These are phyloP conservation scores for Protonemura montana DNA, from an alignment of 2,888 invertebrate genomes.

Conservation along the genomic window DNA sequence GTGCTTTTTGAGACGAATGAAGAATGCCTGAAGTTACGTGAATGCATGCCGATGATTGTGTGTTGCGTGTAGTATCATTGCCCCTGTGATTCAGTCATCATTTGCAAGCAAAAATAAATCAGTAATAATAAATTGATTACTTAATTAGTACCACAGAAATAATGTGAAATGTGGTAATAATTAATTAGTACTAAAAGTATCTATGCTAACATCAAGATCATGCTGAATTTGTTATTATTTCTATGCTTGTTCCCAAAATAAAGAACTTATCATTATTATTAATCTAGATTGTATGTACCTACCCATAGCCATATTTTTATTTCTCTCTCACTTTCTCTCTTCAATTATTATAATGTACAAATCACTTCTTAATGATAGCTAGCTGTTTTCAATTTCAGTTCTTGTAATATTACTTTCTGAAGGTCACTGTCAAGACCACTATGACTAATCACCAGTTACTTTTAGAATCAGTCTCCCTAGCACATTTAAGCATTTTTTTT, in stretches of 20 bases:
- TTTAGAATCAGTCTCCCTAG: too few relatives aligned
- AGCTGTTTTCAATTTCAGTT: background rate
- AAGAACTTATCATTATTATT: slow-evolving; percentile 47
- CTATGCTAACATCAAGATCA: slow-evolving; percentile 26
- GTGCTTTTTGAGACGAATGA: slow-evolving; percentile 38
- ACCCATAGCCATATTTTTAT: background rate
- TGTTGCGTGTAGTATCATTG: slow-evolving; percentile 40
- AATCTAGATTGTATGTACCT: slow-evolving; percentile 9
- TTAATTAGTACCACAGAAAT: background rate
- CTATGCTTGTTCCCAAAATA: slow-evolving; percentile 51
- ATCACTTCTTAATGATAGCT: background rate
- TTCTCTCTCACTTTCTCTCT: background rate
- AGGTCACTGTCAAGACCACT: background rate
- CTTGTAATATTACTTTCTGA: background rate
- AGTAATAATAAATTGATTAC: slow-evolving; percentile 36
- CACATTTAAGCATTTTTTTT: too few relatives aligned
- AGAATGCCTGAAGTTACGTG: slow-evolving; percentile 18
- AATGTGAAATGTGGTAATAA: slow-evolving; percentile 1
- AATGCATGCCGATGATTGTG: slow-evolving; percentile 28
- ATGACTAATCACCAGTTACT: background rate
- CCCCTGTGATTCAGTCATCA: slow-evolving; percentile 44
- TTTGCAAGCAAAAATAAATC: slow-evolving; percentile 17
- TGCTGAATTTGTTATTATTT: slow-evolving; percentile 50
- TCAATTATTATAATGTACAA: background rate
- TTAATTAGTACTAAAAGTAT: slow-evolving; percentile 25